Percentiles rank a stretch among this genome's conserved stretches.
Conservation (phyloP, 1,140 invertebrate species). For the Cotesia typhae region DNA sequence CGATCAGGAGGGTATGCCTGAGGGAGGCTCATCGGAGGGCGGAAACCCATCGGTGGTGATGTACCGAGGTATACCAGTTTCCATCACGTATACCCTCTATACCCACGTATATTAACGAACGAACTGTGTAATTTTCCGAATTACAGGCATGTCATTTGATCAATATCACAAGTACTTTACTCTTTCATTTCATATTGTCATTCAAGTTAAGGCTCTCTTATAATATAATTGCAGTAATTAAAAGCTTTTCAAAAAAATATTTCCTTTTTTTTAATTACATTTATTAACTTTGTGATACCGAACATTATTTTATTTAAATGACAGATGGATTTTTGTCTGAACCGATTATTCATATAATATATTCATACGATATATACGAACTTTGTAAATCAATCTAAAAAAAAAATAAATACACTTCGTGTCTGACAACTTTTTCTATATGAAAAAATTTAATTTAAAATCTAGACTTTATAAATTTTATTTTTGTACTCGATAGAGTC, state of each 20-base stretch:
- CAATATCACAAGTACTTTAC: conserved; percentile 4
- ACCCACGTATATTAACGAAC: conserved; percentile 37
- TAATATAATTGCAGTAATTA: conserved; percentile 10
- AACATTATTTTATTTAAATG: too few relatives aligned
- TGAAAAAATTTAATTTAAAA: background rate
- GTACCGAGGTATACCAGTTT: background rate
- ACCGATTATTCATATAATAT: too few relatives aligned
- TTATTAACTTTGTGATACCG: too few relatives aligned
- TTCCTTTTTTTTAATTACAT: too few relatives aligned
- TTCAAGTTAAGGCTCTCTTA: background rate
- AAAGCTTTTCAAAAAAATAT: too few relatives aligned
- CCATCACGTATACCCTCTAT: conserved; percentile 21
- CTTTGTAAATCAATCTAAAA: too few relatives aligned
- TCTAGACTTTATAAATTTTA: background rate
- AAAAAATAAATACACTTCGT: background rate
- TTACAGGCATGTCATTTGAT: conserved; percentile 23
- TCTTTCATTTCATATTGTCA: conserved; percentile 1
- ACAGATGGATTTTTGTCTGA: too few relatives aligned
- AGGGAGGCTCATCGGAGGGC: background rate
- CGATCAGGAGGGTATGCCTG: conserved; percentile 41
- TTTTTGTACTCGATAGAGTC: conserved; percentile 15
- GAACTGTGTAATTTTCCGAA: conserved; percentile 35
- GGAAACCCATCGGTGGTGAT: conserved; percentile 5
- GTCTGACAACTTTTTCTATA: background rate
- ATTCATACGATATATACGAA: too few relatives aligned